Evolutionary conservation across 2,888 invertebrate species (phyloP).

Genomic region (Aphodius granarius): DNA sequence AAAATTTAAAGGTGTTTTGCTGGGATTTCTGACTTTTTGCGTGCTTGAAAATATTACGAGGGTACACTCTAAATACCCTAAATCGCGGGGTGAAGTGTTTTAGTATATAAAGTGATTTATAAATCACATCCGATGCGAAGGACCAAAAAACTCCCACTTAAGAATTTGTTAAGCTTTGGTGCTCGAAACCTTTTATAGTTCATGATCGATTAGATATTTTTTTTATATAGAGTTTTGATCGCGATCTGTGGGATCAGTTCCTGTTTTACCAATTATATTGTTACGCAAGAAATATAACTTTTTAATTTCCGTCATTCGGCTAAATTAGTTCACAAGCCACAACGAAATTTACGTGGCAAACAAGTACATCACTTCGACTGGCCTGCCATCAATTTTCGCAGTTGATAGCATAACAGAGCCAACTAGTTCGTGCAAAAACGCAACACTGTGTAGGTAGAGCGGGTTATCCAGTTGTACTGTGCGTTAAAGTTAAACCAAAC

Average conservation of each 20-base stretch:
- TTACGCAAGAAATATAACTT: no score
- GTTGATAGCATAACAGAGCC: background rate
- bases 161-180: no score
- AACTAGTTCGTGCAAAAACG: background rate
- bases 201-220: no score
- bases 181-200: no score
- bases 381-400: background rate
- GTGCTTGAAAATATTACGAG: background rate
- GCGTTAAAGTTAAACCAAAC: slow-evolving; percentile 7
- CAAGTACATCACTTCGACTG: background rate
- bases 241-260: no score
- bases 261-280: no score
- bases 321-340: background rate
- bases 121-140: background rate
- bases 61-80: background rate
- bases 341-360: background rate
- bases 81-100: background rate
- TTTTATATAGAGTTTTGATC: no score
- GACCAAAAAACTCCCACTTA: no score
- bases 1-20: background rate
- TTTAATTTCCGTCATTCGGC: background rate
- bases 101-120: background rate
- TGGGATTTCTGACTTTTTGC: background rate
- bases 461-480: background rate
- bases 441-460: background rate